Base-by-base conservation (phyloP, 1,140 invertebrate genomes). In the Neotoxoptera formosana region DNA sequence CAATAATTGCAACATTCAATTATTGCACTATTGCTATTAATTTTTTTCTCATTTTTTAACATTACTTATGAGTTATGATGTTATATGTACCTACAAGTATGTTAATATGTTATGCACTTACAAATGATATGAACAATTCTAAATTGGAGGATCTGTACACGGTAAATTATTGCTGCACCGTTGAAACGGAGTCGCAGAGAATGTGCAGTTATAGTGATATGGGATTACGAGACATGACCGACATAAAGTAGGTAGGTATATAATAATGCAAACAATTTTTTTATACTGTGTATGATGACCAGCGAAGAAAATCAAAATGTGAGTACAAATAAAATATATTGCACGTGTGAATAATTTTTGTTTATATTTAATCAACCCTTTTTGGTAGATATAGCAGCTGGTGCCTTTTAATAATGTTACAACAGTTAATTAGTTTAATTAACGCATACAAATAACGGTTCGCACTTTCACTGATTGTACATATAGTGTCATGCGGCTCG, bases 131-230 rank as follows among this genome's bases (percentile, higher is more conserved):
- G 14, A n/a, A n/a, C 1, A 76, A 76, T 76, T n/a, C 60, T 76
- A 76, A n/a, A 76, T 76, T 76, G 14, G 30, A n/a, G 30, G n/a
- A 76, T n/a, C 14, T 76, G n/a, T n/a, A 76, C 9, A 67, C 30
- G 30, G 11, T 60, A 56, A 7, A 7, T 53, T 14, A 60, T 76
- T 30, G 17, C n/a, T 17, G 4, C 60, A 76, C 30, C 17, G n/a
- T 67, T 67, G 60, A n/a, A 67, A n/a, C 30, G 60, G 30, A 76
- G 30, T n/a, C n/a, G n/a, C n/a, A 14, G 14, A 76, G 11, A 76
- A 76, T 76, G n/a, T 76, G 60, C 60, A 76, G 60, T 76, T 76
- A 76, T 76, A 76, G n/a, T 76, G 60, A 76, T 76, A 76, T 34
- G 30, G n/a, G 6, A n/a, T 76, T 76, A 76, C 60, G 60, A 76